Conservation (phyloP, 2,888 invertebrate genomes). For the Merodon equestris region DNA sequence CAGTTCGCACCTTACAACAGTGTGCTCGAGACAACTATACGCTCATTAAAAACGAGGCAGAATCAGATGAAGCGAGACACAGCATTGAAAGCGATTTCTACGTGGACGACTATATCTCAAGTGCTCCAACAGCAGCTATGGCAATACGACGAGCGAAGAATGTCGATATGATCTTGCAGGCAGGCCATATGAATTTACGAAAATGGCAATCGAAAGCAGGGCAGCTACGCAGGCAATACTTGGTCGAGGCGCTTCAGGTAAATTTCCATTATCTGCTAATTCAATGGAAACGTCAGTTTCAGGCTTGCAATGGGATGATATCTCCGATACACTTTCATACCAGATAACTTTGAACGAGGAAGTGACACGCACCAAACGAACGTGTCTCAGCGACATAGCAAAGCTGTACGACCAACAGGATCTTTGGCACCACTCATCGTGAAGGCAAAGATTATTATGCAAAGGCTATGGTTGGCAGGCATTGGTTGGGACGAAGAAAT, state of each 20-base stretch:
- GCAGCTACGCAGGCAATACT: slow-evolving; percentile 2
- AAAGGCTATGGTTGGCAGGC: slow-evolving; percentile 31
- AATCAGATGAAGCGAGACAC: slow-evolving; percentile 23
- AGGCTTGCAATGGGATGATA: slow-evolving; percentile 31
- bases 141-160: slow-evolving; percentile 24
- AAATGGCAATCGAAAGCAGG: slow-evolving; percentile 22
- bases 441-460: slow-evolving; percentile 30
- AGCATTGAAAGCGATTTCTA: slow-evolving; percentile 33
- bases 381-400: slow-evolving; percentile 27
- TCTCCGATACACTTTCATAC: slow-evolving; percentile 23
- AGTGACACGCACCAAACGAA: slow-evolving; percentile 16
- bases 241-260: slow-evolving; percentile 6
- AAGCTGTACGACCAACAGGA: slow-evolving; percentile 32
- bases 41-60: neutral
- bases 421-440: slow-evolving; percentile 27
- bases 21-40: slow-evolving; percentile 22
- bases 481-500: slow-evolving; percentile 31
- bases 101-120: slow-evolving; percentile 31
- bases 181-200: slow-evolving; percentile 25
- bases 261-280: slow-evolving; percentile 8
- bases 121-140: slow-evolving; percentile 27
- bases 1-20: slow-evolving; percentile 23
- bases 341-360: slow-evolving; percentile 15
- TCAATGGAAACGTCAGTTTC: slow-evolving; percentile 7
- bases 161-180: neutral